Evolutionary conservation across 2,888 invertebrate species (phyloP), one percentile per base, ranked within the genome.

Genomic region (Nipponacmea schrenckii): DNA sequence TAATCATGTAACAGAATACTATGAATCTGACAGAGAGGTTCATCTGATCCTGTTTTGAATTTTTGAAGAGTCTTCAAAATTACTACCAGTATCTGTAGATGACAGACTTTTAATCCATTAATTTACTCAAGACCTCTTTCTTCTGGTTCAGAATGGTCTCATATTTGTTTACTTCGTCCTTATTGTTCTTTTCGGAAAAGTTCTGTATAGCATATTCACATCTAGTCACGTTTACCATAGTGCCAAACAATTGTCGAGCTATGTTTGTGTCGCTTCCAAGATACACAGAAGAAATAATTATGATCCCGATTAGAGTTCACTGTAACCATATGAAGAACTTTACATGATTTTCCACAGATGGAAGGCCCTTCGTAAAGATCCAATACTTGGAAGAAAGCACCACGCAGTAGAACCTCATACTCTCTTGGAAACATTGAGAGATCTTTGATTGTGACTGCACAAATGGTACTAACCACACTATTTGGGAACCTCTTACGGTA

Each of bases 291-390:
- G 78, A 76, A 17, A 79, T 77, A n/a, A n/a, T n/a, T n/a, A 68
- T 81, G 81, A 62, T 80, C 81, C 17, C 81, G 69, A 69, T 81
- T 81, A 12, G 77, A 70, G 66, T 80, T 81, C 50, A 81, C 56
- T 74, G 78, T 79, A 17, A 80, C 77, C 3, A 72, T 70, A 26
- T 80, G 79, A 1, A 80, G 50, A 56, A 80, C 72, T 64, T 71
- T 15, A 63, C 75, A 75, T 56, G 72, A 67, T 62, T 68, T 27
- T 3, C 71, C 79, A 5, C 50, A 26, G 15, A 72, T 26, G 1
- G 44, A 26, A 5, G 71, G 68, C 15, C 73, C 74, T 27, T 74
- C 67, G 46, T 74, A 72, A 46, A 79, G 45, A 62, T 77, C 74
- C 5, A 80, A 68, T 27, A 80, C 69, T 20, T 75, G 74, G 56